phyloP scores from a whole-genome alignment of 2,113 vertebrate species.

The Gobius niger region DNA sequence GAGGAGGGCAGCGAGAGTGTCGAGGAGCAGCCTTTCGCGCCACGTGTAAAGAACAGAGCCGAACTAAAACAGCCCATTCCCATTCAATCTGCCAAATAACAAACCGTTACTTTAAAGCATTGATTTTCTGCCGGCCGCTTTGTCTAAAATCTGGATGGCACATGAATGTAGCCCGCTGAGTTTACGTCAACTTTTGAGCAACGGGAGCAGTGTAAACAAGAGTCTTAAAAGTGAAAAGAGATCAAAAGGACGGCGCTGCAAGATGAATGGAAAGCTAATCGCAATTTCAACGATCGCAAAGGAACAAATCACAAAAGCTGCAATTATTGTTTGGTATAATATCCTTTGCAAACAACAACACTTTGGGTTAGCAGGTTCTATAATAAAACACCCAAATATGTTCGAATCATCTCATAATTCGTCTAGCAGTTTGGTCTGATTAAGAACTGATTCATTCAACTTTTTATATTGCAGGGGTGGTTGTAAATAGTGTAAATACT shows the following conservation, averaged over 20 bases:
- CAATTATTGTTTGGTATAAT: no score
- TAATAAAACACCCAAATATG: no score
- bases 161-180: slow-evolving; percentile 33
- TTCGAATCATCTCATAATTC: no score
- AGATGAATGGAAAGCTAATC: no score
- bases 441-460: no score
- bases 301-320: no score
- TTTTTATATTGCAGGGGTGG: no score
- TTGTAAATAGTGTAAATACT: no score
- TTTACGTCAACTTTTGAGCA: slow-evolving; percentile 12
- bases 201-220: slow-evolving; percentile 19
- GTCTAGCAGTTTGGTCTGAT: no score
- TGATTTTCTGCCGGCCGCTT: slow-evolving; percentile 43
- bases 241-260: slow-evolving; percentile 2
- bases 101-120: slow-evolving; percentile 41
- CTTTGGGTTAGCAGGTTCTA: no score
- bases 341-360: no score
- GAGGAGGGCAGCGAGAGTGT: slow-evolving; percentile 39
- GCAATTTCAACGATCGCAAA: no score
- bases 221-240: slow-evolving; percentile 11
- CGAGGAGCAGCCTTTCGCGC: slow-evolving; percentile 38
- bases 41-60: slow-evolving; percentile 22
- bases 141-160: slow-evolving; percentile 48
- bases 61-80: slow-evolving; percentile 8
- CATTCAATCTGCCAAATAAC: slow-evolving; percentile 42